Base-by-base conservation (phyloP, 2,888 invertebrate species). In the Amiota communis region DNA sequence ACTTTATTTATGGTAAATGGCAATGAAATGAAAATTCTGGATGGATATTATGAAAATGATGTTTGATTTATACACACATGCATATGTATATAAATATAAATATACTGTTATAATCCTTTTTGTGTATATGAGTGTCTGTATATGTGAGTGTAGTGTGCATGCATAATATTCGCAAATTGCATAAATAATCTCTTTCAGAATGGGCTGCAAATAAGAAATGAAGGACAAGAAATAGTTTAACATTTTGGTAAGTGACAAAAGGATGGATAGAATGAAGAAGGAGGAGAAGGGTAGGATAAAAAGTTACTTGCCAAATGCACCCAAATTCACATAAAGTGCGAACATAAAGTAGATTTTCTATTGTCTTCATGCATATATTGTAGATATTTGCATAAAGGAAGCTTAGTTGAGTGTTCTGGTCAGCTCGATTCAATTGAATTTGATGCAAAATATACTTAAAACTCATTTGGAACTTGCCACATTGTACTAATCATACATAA, bases 351-450 rank as follows among this genome's bases (percentile, higher is more conserved):
- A 8, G 17, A 8, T 17, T 59, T 8, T 59, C 17, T 20, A 20
- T 20, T 59, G 59, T 59, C 59, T 59, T 15, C 20, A 17, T 17
- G n/a, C 9, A 15, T 15, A 17, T 59, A 15, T 36, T n/a, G 57
- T 20, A 59, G 15, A 20, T 20, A 59, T 59, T 59, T 59, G 59
- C 59, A 59, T 59, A 59, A 59, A 59, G 17, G 59, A 59, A 11
- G 20, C 20, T 17, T 20, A 53, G 53, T 53, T 53, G 13, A 53
- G 15, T 17, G 59, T 59, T 20, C 9, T 8, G 17, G 36, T 36
- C 8, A 36, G 36, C 6, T 36, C 36, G 6, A 36, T 6, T 36
- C 74, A 77, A 76, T 83, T 36, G 0, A 36, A 36, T 36, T 36
- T 36, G 6, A 36, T 6, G 36, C 36, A 36, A 36, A 36, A 36